Evolutionary conservation across 2,113 vertebrate species (phyloP).

Genomic region (Mixornis gularis): DNA sequence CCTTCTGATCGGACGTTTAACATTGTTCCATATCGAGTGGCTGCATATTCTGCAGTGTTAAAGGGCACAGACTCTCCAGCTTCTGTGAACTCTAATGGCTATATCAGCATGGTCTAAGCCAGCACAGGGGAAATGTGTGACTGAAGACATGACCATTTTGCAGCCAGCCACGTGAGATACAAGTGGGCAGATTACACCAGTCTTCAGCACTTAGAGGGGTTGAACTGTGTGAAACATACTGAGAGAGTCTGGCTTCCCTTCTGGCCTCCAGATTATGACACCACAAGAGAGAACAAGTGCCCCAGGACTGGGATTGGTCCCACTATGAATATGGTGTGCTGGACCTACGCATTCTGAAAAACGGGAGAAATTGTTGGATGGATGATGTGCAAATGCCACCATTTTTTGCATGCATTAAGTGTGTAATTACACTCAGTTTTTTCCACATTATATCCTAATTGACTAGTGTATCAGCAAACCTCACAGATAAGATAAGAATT

Average conservation of each 20-base stretch:
- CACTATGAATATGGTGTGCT: background rate
- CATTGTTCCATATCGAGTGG: background rate
- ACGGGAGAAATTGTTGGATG: background rate
- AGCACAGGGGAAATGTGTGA: background rate
- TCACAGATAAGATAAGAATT: background rate
- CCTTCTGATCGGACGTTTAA: background rate
- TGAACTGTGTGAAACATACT: background rate
- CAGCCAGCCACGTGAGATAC: rapidly evolving
- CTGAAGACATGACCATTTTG: background rate
- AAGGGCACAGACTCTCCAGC: background rate
- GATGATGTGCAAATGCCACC: background rate
- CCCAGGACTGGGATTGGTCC: background rate
- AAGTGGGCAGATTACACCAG: background rate
- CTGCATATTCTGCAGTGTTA: background rate
- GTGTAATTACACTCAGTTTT: background rate
- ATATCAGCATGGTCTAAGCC: background rate
- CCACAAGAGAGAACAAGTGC: background rate
- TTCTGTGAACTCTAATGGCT: background rate
- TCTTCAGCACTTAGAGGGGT: background rate
- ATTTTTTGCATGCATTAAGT: background rate
- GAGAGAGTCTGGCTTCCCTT: background rate
- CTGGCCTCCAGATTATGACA: background rate
- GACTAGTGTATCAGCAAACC: background rate
- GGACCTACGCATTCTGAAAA: background rate
- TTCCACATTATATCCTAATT: background rate